Evolutionary conservation across 1,140 invertebrate species (phyloP).

Genomic region (Oncopeltus fasciatus): DNA sequence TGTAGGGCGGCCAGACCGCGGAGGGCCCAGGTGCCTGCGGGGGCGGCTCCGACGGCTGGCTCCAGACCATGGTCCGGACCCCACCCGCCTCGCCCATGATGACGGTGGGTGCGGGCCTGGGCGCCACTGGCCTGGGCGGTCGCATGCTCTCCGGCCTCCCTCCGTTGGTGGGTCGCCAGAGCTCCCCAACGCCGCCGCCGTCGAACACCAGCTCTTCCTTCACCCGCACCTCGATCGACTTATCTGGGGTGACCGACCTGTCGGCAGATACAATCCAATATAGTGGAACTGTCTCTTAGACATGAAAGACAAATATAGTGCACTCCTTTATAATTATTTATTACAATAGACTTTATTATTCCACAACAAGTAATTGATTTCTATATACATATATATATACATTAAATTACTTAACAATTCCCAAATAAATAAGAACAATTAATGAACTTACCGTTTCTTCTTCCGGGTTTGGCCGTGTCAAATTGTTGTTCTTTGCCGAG

Average conservation of each 20-base stretch:
- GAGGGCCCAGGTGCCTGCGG: conserved; percentile 15
- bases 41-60: conserved; percentile 39
- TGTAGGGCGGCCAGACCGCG: conserved; percentile 24
- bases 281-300: too few species aligned
- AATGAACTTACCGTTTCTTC: too few species aligned
- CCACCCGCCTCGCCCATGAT: conserved; percentile 83
- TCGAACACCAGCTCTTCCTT: conserved; percentile 39
- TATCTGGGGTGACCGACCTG: conserved; percentile 27
- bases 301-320: too few species aligned
- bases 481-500: too few species aligned
- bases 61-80: conserved; percentile 83
- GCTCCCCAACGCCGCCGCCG: conserved; percentile 27
- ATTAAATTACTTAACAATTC: too few species aligned
- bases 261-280: too few species aligned
- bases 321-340: too few species aligned
- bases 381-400: too few species aligned
- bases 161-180: conserved; percentile 24
- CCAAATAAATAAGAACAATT: too few species aligned
- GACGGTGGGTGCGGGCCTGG: conserved; percentile 62
- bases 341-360: too few species aligned
- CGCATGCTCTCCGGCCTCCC: conserved; percentile 22
- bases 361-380: too few species aligned
- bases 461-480: too few species aligned
- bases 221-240: conserved; percentile 30
- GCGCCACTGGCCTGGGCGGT: conserved; percentile 28